Conservation (phyloP, 2,113 vertebrate species). For the Lontra canadensis region DNA sequence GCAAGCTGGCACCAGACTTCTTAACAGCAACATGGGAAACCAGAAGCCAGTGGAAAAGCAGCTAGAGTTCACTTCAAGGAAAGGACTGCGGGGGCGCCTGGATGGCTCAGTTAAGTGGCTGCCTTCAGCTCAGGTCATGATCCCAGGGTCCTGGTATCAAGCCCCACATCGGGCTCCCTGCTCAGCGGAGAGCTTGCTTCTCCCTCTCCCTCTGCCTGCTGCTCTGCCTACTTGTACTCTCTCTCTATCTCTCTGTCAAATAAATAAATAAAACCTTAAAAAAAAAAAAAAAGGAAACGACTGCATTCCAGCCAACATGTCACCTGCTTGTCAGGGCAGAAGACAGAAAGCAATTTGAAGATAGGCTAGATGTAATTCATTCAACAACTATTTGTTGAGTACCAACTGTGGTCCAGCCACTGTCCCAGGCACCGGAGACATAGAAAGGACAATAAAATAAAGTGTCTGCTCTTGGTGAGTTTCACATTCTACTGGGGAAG, state of each 20-base stretch:
- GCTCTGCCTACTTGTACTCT: no score
- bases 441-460: background rate
- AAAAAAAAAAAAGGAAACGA: background rate
- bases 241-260: no score
- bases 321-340: accelerated
- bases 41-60: background rate
- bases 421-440: no score
- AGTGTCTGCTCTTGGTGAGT: background rate
- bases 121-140: no score
- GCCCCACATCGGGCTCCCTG: no score
- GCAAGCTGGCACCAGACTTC: background rate
- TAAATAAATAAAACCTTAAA: no score
- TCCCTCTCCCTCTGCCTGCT: no score
- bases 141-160: no score
- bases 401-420: background rate
- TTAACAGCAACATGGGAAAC: background rate
- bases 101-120: no score
- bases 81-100: background rate
- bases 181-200: no score
- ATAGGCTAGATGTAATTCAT: background rate
- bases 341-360: background rate
- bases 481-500: background rate
- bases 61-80: background rate
- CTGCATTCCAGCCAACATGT: background rate
- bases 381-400: background rate